Conservation (phyloP, 2,113 vertebrate species). For the Bolborhynchus lineola region DNA sequence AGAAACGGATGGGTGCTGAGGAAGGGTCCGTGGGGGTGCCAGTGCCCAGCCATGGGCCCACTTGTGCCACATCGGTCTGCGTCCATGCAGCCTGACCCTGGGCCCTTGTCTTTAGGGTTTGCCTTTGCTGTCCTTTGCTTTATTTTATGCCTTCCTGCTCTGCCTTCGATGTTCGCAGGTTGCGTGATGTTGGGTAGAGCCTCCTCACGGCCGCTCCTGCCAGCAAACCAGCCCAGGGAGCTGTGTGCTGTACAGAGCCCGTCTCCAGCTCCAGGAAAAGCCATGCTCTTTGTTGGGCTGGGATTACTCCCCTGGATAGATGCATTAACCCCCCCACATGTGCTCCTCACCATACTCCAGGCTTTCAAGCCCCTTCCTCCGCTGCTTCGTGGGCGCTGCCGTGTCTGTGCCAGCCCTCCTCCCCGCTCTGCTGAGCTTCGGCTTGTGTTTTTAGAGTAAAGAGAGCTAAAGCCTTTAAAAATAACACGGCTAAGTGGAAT, state of each 20-base stretch:
- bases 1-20: fast-evolving
- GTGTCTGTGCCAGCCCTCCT: not conserved
- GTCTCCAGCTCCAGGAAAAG: not conserved
- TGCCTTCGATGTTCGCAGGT: fast-evolving
- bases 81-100: fast-evolving
- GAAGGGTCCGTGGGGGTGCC: fast-evolving
- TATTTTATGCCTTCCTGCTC: not conserved
- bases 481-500: not conserved
- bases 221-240: not conserved
- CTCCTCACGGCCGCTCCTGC: not conserved
- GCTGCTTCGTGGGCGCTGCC: fast-evolving
- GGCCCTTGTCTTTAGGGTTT: fast-evolving
- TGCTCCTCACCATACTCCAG: fast-evolving
- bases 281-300: not conserved
- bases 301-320: not conserved
- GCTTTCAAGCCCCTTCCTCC: not conserved
- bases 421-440: not conserved
- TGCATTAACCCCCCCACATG: fast-evolving
- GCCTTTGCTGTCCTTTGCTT: fast-evolving
- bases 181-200: not conserved
- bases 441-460: conserved; percentile 20
- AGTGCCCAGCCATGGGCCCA: fast-evolving
- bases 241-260: not conserved
- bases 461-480: conserved; percentile 23
- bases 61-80: fast-evolving